Evolutionary conservation across 2,888 invertebrate genomes (phyloP).

Genomic region (Eumacrocentrus americanus): DNA sequence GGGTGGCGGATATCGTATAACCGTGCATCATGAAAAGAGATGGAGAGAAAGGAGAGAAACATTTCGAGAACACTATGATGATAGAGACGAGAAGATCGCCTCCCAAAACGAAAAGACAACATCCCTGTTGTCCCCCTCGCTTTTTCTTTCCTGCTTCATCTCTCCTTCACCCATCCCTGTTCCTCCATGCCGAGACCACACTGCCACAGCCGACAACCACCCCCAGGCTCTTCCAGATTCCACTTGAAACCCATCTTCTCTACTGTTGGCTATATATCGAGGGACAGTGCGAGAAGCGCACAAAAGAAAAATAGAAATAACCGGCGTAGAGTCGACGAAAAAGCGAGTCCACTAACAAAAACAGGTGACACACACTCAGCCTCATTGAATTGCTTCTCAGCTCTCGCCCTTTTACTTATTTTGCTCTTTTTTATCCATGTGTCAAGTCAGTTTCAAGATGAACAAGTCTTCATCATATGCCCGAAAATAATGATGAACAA

Average conservation of each 20-base stretch:
- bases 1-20: slow-evolving; percentile 20
- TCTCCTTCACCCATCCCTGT: slow-evolving; percentile 27
- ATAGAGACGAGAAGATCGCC: slow-evolving; percentile 53
- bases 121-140: slow-evolving; percentile 35
- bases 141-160: slow-evolving; percentile 27
- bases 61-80: slow-evolving; percentile 41
- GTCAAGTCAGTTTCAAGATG: too few species aligned
- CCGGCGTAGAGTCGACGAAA: slow-evolving; percentile 26
- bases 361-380: slow-evolving; percentile 36
- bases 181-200: slow-evolving; percentile 8
- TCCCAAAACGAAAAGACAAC: slow-evolving; percentile 51
- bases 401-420: too few species aligned
- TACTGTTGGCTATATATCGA: slow-evolving; percentile 17
- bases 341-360: slow-evolving; percentile 29
- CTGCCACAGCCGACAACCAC: slow-evolving; percentile 38
- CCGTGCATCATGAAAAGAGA: slow-evolving; percentile 35
- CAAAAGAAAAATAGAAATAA: slow-evolving; percentile 52
- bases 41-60: slow-evolving; percentile 38
- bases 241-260: slow-evolving; percentile 41
- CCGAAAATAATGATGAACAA: too few species aligned
- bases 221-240: slow-evolving; percentile 43
- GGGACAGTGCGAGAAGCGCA: slow-evolving; percentile 41
- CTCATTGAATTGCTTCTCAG: slow-evolving; percentile 27
- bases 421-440: too few species aligned
- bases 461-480: too few species aligned